These are phyloP conservation scores for Tipula unca DNA, from an alignment of 2,888 invertebrate genomes.

Conservation along the genomic window DNA sequence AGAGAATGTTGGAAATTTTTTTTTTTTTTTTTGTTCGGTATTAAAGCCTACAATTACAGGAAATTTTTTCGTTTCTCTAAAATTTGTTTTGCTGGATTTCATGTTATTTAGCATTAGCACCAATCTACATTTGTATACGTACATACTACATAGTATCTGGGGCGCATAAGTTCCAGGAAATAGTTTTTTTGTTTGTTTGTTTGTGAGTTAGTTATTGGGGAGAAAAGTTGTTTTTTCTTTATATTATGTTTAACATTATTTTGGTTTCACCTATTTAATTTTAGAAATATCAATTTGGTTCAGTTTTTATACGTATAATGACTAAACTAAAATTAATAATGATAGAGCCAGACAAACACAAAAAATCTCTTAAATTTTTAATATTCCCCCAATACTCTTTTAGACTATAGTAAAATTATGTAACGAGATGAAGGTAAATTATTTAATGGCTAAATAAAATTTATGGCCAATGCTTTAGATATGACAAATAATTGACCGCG, in stretches of 20 bases:
- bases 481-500: too few species aligned
- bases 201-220: neutral
- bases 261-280: neutral
- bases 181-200: neutral
- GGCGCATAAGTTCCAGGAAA: neutral
- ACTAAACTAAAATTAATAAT: too few species aligned
- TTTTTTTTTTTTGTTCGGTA: neutral
- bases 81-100: neutral
- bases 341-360: too few species aligned
- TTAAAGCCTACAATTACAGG: neutral
- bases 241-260: neutral
- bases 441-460: too few species aligned
- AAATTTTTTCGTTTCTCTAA: neutral
- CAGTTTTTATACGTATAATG: too few species aligned
- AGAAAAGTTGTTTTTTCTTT: neutral
- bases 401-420: too few species aligned
- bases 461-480: too few species aligned
- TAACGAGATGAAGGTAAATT: too few species aligned
- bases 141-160: neutral
- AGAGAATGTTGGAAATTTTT: neutral
- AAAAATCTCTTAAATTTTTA: too few species aligned
- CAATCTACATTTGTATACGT: neutral
- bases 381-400: too few species aligned
- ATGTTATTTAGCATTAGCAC: neutral
- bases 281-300: neutral